Evolutionary conservation across 2,113 vertebrate genomes (phyloP).

Genomic region (Variabilichromis moorii): DNA sequence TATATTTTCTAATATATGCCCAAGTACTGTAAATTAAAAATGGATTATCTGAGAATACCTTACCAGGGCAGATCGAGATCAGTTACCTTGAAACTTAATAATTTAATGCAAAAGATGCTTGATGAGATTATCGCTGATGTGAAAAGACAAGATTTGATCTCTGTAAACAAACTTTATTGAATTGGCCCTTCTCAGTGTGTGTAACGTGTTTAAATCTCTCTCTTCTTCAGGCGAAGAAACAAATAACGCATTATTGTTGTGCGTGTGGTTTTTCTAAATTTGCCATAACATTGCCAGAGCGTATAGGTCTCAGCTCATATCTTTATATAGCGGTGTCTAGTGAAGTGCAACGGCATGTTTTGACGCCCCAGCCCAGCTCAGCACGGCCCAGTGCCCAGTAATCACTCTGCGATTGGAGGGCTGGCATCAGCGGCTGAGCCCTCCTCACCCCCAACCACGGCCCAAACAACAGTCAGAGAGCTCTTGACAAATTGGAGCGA

Average conservation of each 20-base stretch:
- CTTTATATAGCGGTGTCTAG: slow-evolving; percentile 21
- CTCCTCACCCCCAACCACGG: slow-evolving; percentile 36
- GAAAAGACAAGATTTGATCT: not conserved
- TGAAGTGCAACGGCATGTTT: slow-evolving; percentile 47
- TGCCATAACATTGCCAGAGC: not conserved
- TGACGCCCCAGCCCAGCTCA: slow-evolving; percentile 36
- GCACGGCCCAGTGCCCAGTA: slow-evolving; percentile 58
- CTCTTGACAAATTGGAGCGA: slow-evolving; percentile 65
- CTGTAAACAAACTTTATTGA: not conserved
- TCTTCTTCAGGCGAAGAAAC: not conserved
- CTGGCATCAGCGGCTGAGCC: slow-evolving; percentile 37
- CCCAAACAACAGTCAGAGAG: slow-evolving; percentile 55
- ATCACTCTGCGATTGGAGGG: slow-evolving; percentile 50
- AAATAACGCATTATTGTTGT: not conserved
- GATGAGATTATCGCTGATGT: not conserved
- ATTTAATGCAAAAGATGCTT: not conserved
- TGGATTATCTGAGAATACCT: not conserved
- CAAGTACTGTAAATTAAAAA: not conserved
- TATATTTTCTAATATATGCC: not conserved
- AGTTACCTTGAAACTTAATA: not conserved
- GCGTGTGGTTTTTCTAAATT: not conserved
- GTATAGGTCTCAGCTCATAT: slow-evolving; percentile 5
- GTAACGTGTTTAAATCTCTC: not conserved
- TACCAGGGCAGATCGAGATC: not conserved
- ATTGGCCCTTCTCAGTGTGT: not conserved